phyloP scores from a whole-genome alignment of 2,113 vertebrate species.

The Tretioscincus oriximinensis region DNA sequence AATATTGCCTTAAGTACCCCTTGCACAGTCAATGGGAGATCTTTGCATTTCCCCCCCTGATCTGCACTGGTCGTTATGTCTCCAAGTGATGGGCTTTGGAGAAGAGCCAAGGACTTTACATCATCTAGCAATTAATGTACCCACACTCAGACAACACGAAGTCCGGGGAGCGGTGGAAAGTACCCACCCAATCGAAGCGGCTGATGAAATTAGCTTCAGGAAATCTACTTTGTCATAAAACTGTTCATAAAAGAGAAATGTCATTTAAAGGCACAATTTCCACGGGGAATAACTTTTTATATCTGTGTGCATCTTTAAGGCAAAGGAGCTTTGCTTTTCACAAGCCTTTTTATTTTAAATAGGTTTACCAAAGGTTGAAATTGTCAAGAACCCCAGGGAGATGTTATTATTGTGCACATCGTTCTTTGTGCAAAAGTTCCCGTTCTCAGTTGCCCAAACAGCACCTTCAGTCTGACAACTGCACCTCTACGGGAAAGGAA shows the following conservation, averaged over 20 bases:
- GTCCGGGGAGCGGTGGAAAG: slow-evolving; percentile 42
- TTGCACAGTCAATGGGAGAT: slow-evolving; percentile 46
- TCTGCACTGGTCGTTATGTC: slow-evolving; percentile 37
- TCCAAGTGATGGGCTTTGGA: slow-evolving; percentile 46
- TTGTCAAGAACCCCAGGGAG: slow-evolving; percentile 25
- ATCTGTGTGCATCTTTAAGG: slow-evolving; percentile 51
- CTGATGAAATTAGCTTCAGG: slow-evolving; percentile 57
- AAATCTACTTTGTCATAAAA: slow-evolving; percentile 71
- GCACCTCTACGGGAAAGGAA: slow-evolving; percentile 35
- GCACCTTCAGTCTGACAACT: slow-evolving; percentile 5
- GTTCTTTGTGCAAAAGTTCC: neutral
- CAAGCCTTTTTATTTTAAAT: slow-evolving; percentile 49
- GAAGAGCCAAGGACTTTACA: slow-evolving; percentile 38
- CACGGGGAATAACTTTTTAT: slow-evolving; percentile 62
- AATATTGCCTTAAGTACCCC: slow-evolving; percentile 63
- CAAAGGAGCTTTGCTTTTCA: neutral
- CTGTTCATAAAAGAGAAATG: slow-evolving; percentile 68
- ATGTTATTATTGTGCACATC: slow-evolving; percentile 21
- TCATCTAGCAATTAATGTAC: slow-evolving; percentile 63
- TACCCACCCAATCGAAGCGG: slow-evolving; percentile 43
- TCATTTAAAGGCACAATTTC: slow-evolving; percentile 65
- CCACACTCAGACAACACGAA: slow-evolving; percentile 53
- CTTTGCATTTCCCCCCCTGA: slow-evolving; percentile 34
- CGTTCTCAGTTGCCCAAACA: neutral
- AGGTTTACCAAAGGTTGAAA: slow-evolving; percentile 37